Evolutionary conservation across 1,140 invertebrate species (phyloP), one percentile per base, ranked within the genome.

Genomic region (Drosophila takahashii): DNA sequence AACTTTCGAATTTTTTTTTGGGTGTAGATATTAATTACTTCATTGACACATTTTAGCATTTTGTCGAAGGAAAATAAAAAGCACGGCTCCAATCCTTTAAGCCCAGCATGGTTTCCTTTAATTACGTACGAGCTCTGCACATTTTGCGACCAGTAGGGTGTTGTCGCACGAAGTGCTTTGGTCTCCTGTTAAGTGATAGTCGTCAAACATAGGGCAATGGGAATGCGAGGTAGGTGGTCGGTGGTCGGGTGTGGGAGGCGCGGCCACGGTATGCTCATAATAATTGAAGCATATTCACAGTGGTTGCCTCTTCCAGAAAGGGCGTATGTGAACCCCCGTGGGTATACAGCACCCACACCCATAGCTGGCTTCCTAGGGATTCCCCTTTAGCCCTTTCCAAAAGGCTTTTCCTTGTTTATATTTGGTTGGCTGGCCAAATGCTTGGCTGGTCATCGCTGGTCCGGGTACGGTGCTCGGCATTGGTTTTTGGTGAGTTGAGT

Each of bases 401-500:
- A 71, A 57, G 62, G 66, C 57, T 76, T 72, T 65, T 52, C 65
- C 54, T 72, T 86, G 79, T 89, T 86, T 89, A 69, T 79, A 72
- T 86, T 86, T 86, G 84, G 79, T 79, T 86, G 83, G 83, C 47
- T 79, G 75, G 69, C 74, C 84, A 87, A 86, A 87, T 83, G 65
- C 61, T 75, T 75, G 39, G 54, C 66, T 79, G 62, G 77, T 76
- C 77, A 85, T 65, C 50, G 44, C 16, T 15, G 42, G 52, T 16
- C 41, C 42, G 59, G 36, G 50, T 11, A 42, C 16, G 48, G 29
- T 13, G 18, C 10, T 50, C 27, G 7, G 54, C 11, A 32, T 18
- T 39, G 15, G 48, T 4, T 56, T 27, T 42, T 7, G 44, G 22
- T 51, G 36, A 56, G n/a, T 22, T 45, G 36, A 37, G 52, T 44